Evolutionary conservation across 2,888 invertebrate genomes (phyloP).

Genomic region (Clitarchus hookeri): DNA sequence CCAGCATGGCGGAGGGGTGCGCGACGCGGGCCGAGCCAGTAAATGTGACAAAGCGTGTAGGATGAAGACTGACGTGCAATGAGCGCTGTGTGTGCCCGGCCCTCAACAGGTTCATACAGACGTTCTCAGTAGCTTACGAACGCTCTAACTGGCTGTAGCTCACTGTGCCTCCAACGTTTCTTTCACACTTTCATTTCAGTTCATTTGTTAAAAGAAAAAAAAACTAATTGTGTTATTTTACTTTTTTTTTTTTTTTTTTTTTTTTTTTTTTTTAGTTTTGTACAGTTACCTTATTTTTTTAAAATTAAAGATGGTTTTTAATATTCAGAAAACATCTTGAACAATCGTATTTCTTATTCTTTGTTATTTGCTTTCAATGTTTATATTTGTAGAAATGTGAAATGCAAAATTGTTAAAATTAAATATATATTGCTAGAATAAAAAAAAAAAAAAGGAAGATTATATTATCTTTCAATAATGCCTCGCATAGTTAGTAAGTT

Average conservation of each 20-base stretch:
- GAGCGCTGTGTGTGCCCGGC: background rate
- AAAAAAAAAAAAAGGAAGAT: background rate
- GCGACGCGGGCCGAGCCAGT: background rate
- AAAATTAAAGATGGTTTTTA: background rate
- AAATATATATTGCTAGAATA: constrained; percentile 4
- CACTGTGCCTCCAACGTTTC: background rate
- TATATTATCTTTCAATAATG: background rate
- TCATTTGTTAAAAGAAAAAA: background rate
- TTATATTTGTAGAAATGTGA: constrained; percentile 5
- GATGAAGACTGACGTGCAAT: background rate
- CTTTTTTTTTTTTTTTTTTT: background rate
- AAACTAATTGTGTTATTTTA: background rate
- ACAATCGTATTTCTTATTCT: background rate
- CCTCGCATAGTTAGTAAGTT: constrained; percentile 11
- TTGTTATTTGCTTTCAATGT: constrained; percentile 14
- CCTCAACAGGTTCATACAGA: background rate
- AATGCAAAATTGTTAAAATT: background rate
- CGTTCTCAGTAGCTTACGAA: background rate
- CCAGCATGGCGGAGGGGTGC: background rate
- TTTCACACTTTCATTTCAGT: background rate
- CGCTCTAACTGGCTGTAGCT: constrained; percentile 8
- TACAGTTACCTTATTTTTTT: background rate
- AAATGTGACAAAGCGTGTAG: background rate
- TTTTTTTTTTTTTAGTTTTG: background rate
- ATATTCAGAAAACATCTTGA: background rate